Base-by-base conservation (phyloP, 2,797 vertebrate species). In the Discoglossus pictus region DNA sequence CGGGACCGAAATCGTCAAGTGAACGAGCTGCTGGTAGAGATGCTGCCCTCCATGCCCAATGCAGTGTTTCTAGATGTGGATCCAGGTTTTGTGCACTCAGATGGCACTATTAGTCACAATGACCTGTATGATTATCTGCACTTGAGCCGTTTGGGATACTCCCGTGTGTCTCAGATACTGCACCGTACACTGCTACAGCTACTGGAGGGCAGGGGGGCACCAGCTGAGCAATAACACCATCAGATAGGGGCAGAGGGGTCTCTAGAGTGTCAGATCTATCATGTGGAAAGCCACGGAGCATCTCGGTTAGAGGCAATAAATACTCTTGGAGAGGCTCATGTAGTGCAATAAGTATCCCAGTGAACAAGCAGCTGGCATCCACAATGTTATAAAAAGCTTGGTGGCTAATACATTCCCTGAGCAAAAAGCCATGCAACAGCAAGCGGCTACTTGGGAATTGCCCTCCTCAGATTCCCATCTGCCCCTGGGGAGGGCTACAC, bases 81-180 rank as follows among this genome's bases (percentile, higher is more conserved):
- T 74, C 92, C 91, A 1, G 93, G 94, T 24, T 96, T 97, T 1
- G 89, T 97, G 68, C 89, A 91, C 46, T 89, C 91, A 0, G 89
- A 95, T 1, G 93, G 93, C 15, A 93, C 89, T 80, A 93, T 97
- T 77, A 92, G 92, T 51, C 93, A 95, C 79, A 91, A 95, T 52
- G 93, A 97, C 78, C 90, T 97, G 89, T 96, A 93, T 0, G 94
- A 96, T 75, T 97, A 95, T 79, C 90, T 97, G 75, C 93, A 95
- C 69, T 87, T 96, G 74, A 95, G 89, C 48, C 88, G 92, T 2
- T 81, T 87, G 24, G 93, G 90, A 52, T 96, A 95, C 75, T 88
- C 93, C 52, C 83, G 80, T 1, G 90, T 96, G 72, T 97, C 94
- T 42, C 82, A 87, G n/a, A 85, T 88, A 9, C 73, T 97, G 61